Evolutionary conservation across 2,797 vertebrate species (phyloP).

Genomic region (Liparis tanakae): DNA sequence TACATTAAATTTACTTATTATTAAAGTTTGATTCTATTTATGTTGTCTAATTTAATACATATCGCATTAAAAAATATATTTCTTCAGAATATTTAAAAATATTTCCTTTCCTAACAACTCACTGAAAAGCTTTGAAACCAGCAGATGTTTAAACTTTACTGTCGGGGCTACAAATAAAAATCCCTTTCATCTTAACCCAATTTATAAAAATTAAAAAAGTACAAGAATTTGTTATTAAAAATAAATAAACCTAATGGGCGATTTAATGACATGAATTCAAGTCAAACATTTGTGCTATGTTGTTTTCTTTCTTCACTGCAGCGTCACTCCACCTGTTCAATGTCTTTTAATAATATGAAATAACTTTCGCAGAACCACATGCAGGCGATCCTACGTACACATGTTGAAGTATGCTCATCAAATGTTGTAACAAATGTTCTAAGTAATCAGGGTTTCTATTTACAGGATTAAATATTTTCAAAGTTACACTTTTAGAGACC

Average conservation of each 20-base stretch:
- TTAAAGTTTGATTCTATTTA: conserved; percentile 33
- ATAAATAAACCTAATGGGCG: not conserved
- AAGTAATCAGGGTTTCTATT: not conserved
- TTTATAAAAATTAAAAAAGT: conserved; percentile 14
- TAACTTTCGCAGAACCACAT: not conserved
- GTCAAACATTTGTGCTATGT: not conserved
- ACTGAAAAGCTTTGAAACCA: conserved; percentile 31
- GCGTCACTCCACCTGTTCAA: not conserved
- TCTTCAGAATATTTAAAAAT: conserved; percentile 4
- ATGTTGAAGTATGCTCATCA: not conserved
- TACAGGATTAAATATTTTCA: not conserved
- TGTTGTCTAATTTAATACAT: conserved; percentile 28
- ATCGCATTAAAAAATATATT: not conserved
- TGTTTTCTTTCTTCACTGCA: not conserved
- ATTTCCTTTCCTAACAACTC: conserved; percentile 10
- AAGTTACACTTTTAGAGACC: not conserved
- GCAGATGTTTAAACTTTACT: conserved; percentile 30
- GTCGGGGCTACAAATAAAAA: conserved; percentile 24
- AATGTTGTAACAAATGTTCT: not conserved
- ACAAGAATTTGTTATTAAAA: conserved; percentile 20
- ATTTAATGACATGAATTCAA: conserved; percentile 30
- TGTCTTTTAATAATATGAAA: not conserved
- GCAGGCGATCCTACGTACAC: not conserved
- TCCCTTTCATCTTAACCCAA: conserved; percentile 39
- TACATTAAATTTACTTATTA: not conserved